Conservation (phyloP, 1,140 invertebrate genomes). For the Acromyrmex echinatior region DNA sequence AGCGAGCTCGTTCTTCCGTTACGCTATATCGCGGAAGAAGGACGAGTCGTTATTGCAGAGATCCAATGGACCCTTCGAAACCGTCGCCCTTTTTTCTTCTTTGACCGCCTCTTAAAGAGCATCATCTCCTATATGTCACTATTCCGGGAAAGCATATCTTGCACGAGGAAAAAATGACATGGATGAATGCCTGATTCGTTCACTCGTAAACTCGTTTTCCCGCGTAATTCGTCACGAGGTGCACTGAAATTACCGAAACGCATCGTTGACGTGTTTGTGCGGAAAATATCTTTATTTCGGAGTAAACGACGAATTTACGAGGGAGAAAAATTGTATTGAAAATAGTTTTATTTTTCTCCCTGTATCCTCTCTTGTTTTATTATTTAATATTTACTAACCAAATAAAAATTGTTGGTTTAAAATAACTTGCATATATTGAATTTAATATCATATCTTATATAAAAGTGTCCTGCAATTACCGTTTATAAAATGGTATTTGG, state of each 20-base stretch:
- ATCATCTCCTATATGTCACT: neutral
- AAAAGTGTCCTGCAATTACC: neutral
- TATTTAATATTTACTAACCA: neutral
- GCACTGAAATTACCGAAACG: conserved; percentile 38
- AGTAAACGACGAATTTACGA: conserved; percentile 2
- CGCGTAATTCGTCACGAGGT: conserved; percentile 56
- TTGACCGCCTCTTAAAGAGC: neutral
- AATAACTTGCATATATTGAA: neutral
- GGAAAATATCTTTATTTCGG: conserved; percentile 4
- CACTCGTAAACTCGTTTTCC: conserved; percentile 55
- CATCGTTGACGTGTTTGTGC: neutral
- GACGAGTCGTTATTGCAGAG: conserved; percentile 43
- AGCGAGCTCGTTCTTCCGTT: conserved; percentile 24
- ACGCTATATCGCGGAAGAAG: conserved; percentile 20
- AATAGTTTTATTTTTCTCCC: neutral
- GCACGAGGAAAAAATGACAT: conserved; percentile 18
- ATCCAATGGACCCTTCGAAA: conserved; percentile 29
- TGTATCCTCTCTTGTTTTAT: neutral
- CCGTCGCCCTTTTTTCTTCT: neutral
- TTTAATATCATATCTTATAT: neutral
- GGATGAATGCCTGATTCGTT: conserved; percentile 41
- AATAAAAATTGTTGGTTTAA: neutral
- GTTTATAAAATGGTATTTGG: neutral
- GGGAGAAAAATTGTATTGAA: neutral
- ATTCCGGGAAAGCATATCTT: neutral